Evolutionary conservation across 2,113 vertebrate species (phyloP).

Genomic region (Sander lucioperca): DNA sequence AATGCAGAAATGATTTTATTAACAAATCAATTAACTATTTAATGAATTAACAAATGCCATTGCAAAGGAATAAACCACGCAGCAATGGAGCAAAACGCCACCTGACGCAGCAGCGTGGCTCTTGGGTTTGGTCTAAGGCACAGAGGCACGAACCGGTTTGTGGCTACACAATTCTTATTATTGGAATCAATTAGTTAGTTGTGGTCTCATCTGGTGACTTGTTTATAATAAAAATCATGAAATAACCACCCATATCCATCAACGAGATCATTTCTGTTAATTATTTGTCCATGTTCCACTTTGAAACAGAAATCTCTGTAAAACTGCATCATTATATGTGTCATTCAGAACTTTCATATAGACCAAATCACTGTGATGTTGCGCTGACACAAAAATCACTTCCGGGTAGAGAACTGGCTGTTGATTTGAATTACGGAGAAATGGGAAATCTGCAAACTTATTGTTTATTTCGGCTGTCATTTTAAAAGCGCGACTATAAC

Average conservation of each 20-base stretch:
- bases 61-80: not conserved
- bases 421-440: too few relatives aligned
- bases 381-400: too few relatives aligned
- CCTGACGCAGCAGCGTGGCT: not conserved
- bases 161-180: too few relatives aligned
- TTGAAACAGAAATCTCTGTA: not conserved
- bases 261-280: not conserved
- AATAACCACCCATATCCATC: not conserved
- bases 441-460: too few relatives aligned
- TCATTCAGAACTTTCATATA: too few relatives aligned
- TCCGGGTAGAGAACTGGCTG: too few relatives aligned
- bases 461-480: too few relatives aligned
- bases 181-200: too few relatives aligned
- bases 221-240: not conserved
- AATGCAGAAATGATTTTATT: not conserved
- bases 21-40: too few relatives aligned
- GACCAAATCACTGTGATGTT: too few relatives aligned
- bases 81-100: not conserved
- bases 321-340: not conserved
- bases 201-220: not conserved
- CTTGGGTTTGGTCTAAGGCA: not conserved
- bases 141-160: not conserved
- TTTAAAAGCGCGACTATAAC: too few relatives aligned
- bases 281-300: not conserved
- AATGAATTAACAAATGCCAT: not conserved